phyloP scores from a whole-genome alignment of 2,888 invertebrate genomes.

The Lingula anatina region DNA sequence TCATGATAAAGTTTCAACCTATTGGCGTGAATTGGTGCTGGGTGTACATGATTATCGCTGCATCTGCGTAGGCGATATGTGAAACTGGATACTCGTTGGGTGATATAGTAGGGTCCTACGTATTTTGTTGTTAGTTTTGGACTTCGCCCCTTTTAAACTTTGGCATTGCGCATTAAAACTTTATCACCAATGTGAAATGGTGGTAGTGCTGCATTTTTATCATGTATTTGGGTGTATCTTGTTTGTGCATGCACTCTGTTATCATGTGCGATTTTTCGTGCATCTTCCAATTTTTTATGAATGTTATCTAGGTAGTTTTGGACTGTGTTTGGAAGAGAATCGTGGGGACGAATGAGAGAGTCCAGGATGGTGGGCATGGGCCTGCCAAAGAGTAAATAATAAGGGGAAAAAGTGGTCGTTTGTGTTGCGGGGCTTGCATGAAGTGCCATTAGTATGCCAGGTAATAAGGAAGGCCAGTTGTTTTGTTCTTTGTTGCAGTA shows the following conservation, averaged over 20 bases:
- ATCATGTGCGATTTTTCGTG: no score
- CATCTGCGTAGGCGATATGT: background rate
- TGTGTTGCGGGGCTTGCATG: no score
- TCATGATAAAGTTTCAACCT: background rate
- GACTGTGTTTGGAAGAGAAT: no score
- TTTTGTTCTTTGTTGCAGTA: slow-evolving; percentile 12
- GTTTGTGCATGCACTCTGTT: background rate
- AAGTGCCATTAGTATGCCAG: slow-evolving; percentile 10
- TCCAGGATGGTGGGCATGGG: background rate
- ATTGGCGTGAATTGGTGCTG: background rate
- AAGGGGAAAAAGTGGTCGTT: background rate
- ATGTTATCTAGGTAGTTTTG: no score
- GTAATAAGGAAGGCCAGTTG: slow-evolving; percentile 9
- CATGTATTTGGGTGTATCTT: no score
- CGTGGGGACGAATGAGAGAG: background rate
- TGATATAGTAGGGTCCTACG: background rate
- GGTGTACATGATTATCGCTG: background rate
- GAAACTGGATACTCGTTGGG: background rate
- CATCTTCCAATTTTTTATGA: no score
- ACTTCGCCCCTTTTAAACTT: background rate
- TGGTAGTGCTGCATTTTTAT: background rate
- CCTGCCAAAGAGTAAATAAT: background rate
- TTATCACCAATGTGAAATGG: background rate
- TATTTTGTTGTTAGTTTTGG: background rate
- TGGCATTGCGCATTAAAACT: background rate